Conservation (phyloP, 2,113 vertebrate species). For the Rhadina sibilatrix region DNA sequence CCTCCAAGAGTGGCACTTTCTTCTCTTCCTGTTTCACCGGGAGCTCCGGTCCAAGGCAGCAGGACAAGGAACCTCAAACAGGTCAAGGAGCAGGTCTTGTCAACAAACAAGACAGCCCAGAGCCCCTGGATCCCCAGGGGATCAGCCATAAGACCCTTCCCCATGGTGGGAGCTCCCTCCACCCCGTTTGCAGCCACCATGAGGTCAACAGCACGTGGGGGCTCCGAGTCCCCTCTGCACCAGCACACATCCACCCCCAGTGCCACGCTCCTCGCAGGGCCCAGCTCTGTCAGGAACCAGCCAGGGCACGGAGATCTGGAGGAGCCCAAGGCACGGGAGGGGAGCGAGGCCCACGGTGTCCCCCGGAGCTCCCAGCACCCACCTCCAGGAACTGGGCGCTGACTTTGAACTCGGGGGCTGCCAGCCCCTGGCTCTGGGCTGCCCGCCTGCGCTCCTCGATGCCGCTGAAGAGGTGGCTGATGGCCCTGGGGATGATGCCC, state of each 20-base stretch:
- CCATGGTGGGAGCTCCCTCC: not conserved
- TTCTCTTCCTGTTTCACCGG: not conserved
- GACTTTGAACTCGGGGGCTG: slow-evolving; percentile 93
- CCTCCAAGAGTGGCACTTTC: not conserved
- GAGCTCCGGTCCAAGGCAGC: not conserved
- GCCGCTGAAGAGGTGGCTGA: slow-evolving; percentile 89
- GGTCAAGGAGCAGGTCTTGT: too few relatives aligned
- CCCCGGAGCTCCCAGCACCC: not conserved
- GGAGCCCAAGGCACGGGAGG: not conserved
- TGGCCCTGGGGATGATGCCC: slow-evolving; percentile 93
- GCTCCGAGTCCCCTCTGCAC: not conserved
- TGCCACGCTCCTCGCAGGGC: fast-evolving
- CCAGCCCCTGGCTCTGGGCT: slow-evolving; percentile 74
- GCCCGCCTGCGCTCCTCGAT: slow-evolving; percentile 77
- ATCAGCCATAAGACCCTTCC: not conserved
- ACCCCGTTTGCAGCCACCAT: not conserved
- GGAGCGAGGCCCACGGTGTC: not conserved
- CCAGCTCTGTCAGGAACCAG: not conserved
- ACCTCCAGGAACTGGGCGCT: slow-evolving; percentile 98
- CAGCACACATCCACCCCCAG: fast-evolving
- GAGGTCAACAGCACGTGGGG: not conserved
- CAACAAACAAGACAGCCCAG: not conserved
- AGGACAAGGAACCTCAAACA: not conserved
- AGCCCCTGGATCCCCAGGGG: not conserved
- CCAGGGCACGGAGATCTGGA: fast-evolving